Base-by-base conservation (phyloP, 2,797 vertebrate genomes). In the Lagocephalus sceleratus region DNA sequence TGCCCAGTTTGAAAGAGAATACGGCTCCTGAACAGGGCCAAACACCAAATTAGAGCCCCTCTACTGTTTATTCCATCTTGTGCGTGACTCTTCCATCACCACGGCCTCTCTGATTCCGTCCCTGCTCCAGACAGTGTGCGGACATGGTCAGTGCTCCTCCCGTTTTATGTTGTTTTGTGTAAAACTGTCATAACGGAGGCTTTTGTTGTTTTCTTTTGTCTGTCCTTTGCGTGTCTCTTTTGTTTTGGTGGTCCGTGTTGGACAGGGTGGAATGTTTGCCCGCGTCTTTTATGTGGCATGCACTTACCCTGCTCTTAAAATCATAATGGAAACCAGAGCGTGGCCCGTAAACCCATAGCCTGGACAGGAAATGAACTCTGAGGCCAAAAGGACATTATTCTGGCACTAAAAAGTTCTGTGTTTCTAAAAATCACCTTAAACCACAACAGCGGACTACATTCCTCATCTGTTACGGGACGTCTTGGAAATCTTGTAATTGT, bases 1-100 rank as follows among this genome's bases (percentile, higher is more conserved):
- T 7, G 5, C 56, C 68, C 77, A 67, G 54, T 74, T 77, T 73
- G 76, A 87, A 90, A 89, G 87, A 41, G 69, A 89, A 93, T 89
- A 90, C 74, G 51, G 6, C 76, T 55, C 64, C 47, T 82, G 61
- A 82, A 80, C 87, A 46, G 60, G 84, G 93, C 88, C 84, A 91
- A 90, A 23, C 69, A 91, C 94, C 89, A 94, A 94, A 92, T 96
- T 94, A 93, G 93, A 94, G 90, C 84, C 69, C 89, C 76, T 72
- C 11, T 15, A 63, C 75, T 52, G 68, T 9, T 53, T 76, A 63
- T 81, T 73, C 81, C 87, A 72, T 90, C 86, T 92, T 86, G 75
- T 90, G 85, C 56, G 82, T 89, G 79, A 92, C 70, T 39, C 50
- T 76, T 9, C 64, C 71, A 46, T 55, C 83, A 81, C 71, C 85